Conservation (phyloP, 2,113 vertebrate species). For the Oryzias melastigma region DNA sequence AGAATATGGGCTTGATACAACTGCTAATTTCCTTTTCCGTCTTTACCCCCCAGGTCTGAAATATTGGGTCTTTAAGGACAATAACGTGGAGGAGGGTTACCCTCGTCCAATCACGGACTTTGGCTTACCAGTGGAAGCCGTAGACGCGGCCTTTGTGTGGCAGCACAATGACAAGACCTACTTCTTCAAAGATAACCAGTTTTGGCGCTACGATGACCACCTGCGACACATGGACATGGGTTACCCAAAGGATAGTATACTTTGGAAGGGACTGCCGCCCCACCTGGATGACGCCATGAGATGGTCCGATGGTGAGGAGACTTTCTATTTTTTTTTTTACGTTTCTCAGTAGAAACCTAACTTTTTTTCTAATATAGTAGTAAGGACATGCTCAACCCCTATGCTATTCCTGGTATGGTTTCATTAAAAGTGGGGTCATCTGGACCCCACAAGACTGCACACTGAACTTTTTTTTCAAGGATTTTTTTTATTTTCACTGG, state of each 20-base stretch:
- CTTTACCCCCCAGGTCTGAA: conserved; percentile 80
- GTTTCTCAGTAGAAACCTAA: too few species aligned
- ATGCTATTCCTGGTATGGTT: too few species aligned
- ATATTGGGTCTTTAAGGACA: conserved; percentile 97
- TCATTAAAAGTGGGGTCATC: too few species aligned
- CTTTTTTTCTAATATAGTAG: too few species aligned
- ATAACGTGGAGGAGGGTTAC: conserved; percentile 92
- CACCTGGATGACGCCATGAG: conserved; percentile 89
- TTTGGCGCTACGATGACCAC: conserved; percentile 92
- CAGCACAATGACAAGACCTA: conserved; percentile 85
- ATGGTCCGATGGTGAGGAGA: conserved; percentile 91
- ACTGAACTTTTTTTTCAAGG: too few species aligned
- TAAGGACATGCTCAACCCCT: too few species aligned
- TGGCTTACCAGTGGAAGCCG: conserved; percentile 80
- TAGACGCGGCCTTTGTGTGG: conserved; percentile 92
- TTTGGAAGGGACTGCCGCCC: conserved; percentile 90
- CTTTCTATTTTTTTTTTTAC: not conserved
- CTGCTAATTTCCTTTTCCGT: conserved; percentile 11
- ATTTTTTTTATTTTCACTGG: too few species aligned
- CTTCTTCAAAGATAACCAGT: conserved; percentile 91
- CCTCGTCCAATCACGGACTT: conserved; percentile 79
- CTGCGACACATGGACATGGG: conserved; percentile 86
- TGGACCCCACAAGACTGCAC: too few species aligned
- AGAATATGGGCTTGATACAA: too few species aligned
- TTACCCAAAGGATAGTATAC: conserved; percentile 84